Base-by-base conservation (phyloP, 2,888 invertebrate genomes). In the Mimachlamys varia region DNA sequence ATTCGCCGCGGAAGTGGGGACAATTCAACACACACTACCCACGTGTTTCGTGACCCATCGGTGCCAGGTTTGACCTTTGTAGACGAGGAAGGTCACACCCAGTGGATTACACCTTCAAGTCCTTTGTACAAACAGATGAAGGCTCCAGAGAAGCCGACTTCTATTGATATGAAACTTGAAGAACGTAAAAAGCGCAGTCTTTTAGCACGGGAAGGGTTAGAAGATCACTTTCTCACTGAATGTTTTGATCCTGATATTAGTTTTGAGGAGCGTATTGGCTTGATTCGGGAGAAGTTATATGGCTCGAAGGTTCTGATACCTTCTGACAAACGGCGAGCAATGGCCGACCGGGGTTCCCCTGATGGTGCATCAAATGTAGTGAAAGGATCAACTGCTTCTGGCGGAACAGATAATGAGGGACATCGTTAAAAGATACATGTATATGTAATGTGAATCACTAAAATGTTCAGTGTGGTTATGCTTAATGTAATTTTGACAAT, bases 241-340 rank as follows among this genome's bases (percentile, higher is more conserved):
- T 92, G 92, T 90, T 92, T 92, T 76, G 89, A 90, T 27, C 90
- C 90, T 62, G 91, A 92, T 88, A 91, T 91, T n/a, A 91, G 90
- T 12, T 89, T 92, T 13, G 89, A 92, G 62, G 92, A 92, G 44
- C 87, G 92, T 17, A 90, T 90, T 90, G 90, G 62, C 53, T 17
- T 92, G 27, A 92, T 92, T 15, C 88, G 91, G 55, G 89, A 92
- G 33, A 90, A 92, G 76, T 88, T 92, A 19, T 91, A 89, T 88
- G 90, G 92, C 0, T 89, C 90, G 27, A 88, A 89, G 17, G 76
- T 76, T 76, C 33, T 76, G 33, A 76, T 76, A 76, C 90, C 89
- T 13, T 37, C 50, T 27, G 87, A 62, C 1, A 88, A 88, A 49
- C 62, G 27, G 12, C 76, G 76, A 7, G 76, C 76, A 33, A 76